phyloP scores from a whole-genome alignment of 2,113 vertebrate species.

The Manacus vitellinus region DNA sequence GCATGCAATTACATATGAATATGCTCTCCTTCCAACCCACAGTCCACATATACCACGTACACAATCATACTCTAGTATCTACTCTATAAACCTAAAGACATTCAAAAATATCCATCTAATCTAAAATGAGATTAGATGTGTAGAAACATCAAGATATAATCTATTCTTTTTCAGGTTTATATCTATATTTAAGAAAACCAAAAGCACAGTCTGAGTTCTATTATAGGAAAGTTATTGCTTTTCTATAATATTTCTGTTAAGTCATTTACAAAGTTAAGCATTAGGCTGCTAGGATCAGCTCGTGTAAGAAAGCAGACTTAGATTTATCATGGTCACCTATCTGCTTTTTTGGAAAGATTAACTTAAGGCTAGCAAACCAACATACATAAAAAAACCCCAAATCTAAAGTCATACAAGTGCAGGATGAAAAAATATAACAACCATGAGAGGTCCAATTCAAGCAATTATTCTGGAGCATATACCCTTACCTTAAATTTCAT shows the following conservation, averaged over 20 bases:
- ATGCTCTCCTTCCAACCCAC: not conserved
- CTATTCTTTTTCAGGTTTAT: not conserved
- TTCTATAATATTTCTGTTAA: not conserved
- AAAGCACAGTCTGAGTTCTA: not conserved
- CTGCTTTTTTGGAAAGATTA: slow-evolving; percentile 67
- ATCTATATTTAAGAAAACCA: not conserved
- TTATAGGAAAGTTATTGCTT: not conserved
- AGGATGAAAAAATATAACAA: not conserved
- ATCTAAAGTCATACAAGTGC: not conserved
- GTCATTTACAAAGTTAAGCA: not conserved
- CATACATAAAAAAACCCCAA: not conserved
- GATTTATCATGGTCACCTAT: slow-evolving; percentile 27
- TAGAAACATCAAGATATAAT: not conserved
- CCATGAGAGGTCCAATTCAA: not conserved
- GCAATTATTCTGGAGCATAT: slow-evolving; percentile 39
- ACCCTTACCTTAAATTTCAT: slow-evolving; percentile 88
- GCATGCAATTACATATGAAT: not conserved
- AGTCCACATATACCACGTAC: not conserved
- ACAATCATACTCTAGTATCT: not conserved
- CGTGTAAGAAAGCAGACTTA: not conserved
- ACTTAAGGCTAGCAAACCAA: slow-evolving; percentile 7
- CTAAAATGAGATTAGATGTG: not conserved
- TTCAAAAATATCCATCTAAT: not conserved
- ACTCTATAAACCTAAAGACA: not conserved
- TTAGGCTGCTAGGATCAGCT: not conserved